Conservation (phyloP, 2,797 vertebrate species). For the Acanthis flammea region DNA sequence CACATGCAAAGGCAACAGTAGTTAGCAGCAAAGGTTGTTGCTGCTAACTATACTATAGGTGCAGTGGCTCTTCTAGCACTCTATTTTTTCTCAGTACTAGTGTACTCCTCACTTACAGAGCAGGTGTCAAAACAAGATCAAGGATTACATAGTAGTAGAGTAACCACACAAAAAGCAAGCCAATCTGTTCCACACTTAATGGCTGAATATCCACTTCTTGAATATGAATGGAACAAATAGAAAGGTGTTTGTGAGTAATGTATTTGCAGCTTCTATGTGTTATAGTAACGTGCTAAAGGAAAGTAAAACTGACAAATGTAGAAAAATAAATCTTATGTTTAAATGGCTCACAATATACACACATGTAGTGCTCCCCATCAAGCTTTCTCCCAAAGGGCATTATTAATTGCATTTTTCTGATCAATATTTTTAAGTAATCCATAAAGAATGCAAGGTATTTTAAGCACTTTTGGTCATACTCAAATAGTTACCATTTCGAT, state of each 20-base stretch:
- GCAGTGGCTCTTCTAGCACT: neutral
- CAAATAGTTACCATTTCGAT: neutral
- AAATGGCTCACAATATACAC: neutral
- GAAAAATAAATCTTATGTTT: neutral
- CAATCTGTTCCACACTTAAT: neutral
- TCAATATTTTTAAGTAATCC: neutral
- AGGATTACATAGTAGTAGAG: neutral
- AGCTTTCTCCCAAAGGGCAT: neutral
- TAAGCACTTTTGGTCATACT: neutral
- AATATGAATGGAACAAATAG: neutral
- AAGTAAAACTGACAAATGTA: neutral
- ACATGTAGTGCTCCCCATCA: neutral
- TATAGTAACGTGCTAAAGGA: neutral
- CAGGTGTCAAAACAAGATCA: neutral
- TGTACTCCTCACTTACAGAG: neutral
- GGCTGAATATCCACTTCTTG: neutral
- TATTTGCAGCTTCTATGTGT: neutral
- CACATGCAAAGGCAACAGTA: neutral
- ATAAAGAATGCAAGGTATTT: neutral
- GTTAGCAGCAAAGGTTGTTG: neutral
- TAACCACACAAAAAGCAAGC: neutral
- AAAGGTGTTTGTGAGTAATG: neutral
- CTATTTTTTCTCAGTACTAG: neutral
- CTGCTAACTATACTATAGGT: neutral
- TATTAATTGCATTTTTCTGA: neutral